A percentile compares a stretch with the other conserved stretches of the same genome.
Conservation (phyloP, 2,888 invertebrate species). For the Epinotia nisella region DNA sequence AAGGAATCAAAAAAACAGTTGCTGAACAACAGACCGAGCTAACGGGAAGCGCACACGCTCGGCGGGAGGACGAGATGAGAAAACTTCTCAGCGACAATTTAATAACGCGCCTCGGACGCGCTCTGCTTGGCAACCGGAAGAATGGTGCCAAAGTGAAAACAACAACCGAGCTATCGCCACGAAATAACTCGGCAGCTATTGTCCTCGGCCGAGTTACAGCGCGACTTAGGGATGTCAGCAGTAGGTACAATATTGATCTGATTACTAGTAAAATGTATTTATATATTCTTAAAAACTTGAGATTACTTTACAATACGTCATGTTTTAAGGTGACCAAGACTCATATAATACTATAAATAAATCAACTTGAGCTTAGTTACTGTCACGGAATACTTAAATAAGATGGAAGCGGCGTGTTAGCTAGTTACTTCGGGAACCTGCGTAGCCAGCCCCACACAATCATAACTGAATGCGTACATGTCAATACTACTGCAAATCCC, state of each 20-base stretch:
- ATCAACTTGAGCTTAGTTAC: too few species aligned
- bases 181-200: slow-evolving; percentile 51
- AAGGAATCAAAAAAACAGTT: slow-evolving; percentile 56
- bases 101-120: slow-evolving; percentile 70
- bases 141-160: slow-evolving; percentile 58
- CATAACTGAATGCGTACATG: too few species aligned
- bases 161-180: slow-evolving; percentile 48
- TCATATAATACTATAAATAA: too few species aligned
- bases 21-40: slow-evolving; percentile 55
- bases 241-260: not conserved
- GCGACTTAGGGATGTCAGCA: slow-evolving; percentile 33
- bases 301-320: not conserved
- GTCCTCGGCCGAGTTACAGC: slow-evolving; percentile 42
- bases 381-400: too few species aligned
- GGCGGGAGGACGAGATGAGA: slow-evolving; percentile 67
- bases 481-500: too few species aligned
- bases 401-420: too few species aligned
- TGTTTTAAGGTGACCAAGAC: too few species aligned
- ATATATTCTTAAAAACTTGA: not conserved
- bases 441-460: too few species aligned
- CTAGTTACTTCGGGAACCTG: too few species aligned
- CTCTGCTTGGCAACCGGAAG: slow-evolving; percentile 58
- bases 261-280: not conserved
- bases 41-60: slow-evolving; percentile 52
- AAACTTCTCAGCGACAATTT: slow-evolving; percentile 77